Evolutionary conservation across 2,113 vertebrate genomes (phyloP).

Genomic region (Empidonax traillii): DNA sequence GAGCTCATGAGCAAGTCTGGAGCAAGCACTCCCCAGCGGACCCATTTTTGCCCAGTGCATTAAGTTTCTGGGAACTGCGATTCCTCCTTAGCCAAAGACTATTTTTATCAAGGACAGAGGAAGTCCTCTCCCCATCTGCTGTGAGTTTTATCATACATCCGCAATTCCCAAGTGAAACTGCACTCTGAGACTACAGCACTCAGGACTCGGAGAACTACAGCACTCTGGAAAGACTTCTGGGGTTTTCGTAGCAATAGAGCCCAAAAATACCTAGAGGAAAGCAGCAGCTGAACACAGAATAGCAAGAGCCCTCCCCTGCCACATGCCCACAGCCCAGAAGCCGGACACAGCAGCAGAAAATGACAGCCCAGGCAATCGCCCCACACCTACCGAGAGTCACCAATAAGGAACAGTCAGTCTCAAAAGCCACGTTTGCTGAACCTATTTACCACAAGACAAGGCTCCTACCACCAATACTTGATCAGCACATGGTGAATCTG

Average conservation of each 20-base stretch:
- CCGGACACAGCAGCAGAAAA: background rate
- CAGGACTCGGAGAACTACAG: background rate
- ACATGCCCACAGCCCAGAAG: background rate
- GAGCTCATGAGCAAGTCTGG: background rate
- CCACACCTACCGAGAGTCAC: background rate
- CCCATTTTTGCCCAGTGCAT: background rate
- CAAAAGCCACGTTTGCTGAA: background rate
- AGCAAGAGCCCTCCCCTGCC: background rate
- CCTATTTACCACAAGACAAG: background rate
- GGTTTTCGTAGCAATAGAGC: background rate
- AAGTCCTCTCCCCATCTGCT: background rate
- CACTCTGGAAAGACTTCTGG: background rate
- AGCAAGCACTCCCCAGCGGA: background rate
- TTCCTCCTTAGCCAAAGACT: background rate
- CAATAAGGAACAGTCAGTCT: fast-evolving
- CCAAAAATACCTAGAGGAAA: background rate
- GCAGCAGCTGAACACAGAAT: fast-evolving
- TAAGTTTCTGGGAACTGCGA: background rate
- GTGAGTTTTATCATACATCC: background rate
- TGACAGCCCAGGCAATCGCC: fast-evolving
- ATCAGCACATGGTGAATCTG: background rate
- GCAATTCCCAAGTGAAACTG: background rate
- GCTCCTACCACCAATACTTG: background rate
- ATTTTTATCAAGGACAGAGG: conserved; percentile 30
- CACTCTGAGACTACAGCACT: background rate